Evolutionary conservation across 2,888 invertebrate genomes (phyloP).

Genomic region (Mayetiola destructor): DNA sequence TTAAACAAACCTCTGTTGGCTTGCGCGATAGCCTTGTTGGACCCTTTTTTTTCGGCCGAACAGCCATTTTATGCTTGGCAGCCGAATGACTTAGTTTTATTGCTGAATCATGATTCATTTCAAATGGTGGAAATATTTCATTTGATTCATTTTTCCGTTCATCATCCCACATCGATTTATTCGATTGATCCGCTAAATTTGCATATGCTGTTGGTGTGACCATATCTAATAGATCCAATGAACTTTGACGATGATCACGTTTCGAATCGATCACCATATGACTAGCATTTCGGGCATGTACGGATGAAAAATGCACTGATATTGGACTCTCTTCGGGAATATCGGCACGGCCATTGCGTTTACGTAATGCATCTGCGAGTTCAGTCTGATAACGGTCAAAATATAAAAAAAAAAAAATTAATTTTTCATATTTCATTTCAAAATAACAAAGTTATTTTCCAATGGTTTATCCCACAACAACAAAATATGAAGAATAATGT

Average conservation of each 20-base stretch:
- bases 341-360: slow-evolving; percentile 49
- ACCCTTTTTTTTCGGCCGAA: slow-evolving; percentile 59
- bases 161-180: neutral
- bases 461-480: neutral
- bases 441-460: neutral
- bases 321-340: slow-evolving; percentile 59
- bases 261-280: slow-evolving; percentile 33
- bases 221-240: slow-evolving; percentile 53
- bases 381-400: slow-evolving; percentile 49
- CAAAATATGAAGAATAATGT: no score
- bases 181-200: slow-evolving; percentile 20
- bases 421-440: slow-evolving; percentile 2
- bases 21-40: slow-evolving; percentile 55
- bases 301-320: no score
- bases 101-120: slow-evolving; percentile 18
- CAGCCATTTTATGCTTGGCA: slow-evolving; percentile 65
- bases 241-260: slow-evolving; percentile 25
- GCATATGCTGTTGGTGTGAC: slow-evolving; percentile 65
- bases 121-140: slow-evolving; percentile 22
- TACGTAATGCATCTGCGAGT: slow-evolving; percentile 54
- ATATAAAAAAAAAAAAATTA: slow-evolving; percentile 13
- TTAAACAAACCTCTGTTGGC: slow-evolving; percentile 23
- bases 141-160: slow-evolving; percentile 25
- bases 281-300: slow-evolving; percentile 42
- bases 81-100: slow-evolving; percentile 63